Percentiles rank a stretch among this genome's conserved stretches.
Conservation (phyloP, 2,113 vertebrate species). For the Carassius auratus region DNA sequence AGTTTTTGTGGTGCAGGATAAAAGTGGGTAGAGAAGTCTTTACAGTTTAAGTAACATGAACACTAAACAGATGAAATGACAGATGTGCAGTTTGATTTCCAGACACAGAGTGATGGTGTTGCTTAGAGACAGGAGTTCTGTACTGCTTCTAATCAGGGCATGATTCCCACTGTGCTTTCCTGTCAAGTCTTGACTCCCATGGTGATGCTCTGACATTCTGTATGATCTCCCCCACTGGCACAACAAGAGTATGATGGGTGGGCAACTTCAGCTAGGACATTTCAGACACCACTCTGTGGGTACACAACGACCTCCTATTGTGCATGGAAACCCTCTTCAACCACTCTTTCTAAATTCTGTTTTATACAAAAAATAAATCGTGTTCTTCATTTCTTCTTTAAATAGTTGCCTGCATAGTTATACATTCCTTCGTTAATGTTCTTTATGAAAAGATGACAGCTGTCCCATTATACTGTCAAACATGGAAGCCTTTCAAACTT, state of each 20-base stretch:
- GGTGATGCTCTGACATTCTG: slow-evolving; percentile 40
- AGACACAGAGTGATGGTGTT: neutral
- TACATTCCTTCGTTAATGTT: neutral
- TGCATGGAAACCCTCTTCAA: neutral
- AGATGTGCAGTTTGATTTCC: slow-evolving; percentile 7
- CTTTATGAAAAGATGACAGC: neutral
- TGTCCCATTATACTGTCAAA: slow-evolving; percentile 9
- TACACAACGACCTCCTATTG: neutral
- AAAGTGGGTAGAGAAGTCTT: neutral
- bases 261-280: slow-evolving; percentile 7
- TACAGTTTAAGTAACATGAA: neutral
- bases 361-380: neutral
- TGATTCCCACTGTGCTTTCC: slow-evolving; percentile 41
- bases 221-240: slow-evolving; percentile 47
- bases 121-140: slow-evolving; percentile 23
- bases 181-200: slow-evolving; percentile 43
- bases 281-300: neutral
- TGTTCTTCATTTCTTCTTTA: neutral
- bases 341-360: neutral
- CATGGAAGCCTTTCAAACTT: neutral
- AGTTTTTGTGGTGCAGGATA: neutral
- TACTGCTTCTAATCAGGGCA: slow-evolving; percentile 53
- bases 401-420: neutral
- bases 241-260: slow-evolving; percentile 21
- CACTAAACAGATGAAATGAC: neutral